Conservation (phyloP, 2,113 vertebrate species). For the Pedionomus torquatus region DNA sequence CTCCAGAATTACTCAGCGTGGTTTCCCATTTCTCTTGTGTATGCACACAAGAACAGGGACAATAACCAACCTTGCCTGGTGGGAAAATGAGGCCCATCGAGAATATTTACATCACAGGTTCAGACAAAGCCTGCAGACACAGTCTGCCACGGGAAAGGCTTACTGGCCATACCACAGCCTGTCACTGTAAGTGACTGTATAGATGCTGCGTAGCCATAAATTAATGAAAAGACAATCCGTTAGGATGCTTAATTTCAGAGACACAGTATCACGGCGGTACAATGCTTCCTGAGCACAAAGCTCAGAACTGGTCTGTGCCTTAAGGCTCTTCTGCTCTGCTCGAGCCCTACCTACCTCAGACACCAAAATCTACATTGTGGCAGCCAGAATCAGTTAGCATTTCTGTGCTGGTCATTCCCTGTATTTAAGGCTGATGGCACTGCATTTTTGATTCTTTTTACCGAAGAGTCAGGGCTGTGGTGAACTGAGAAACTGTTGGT, state of each 20-base stretch:
- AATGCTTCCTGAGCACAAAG: constrained; percentile 16
- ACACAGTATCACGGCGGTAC: background rate
- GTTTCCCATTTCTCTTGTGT: background rate
- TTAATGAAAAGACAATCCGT: constrained; percentile 22
- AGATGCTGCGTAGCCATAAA: background rate
- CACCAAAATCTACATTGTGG: constrained; percentile 22
- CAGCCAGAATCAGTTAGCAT: background rate
- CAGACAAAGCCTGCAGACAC: background rate
- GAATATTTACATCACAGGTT: background rate
- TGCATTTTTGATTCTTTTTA: background rate
- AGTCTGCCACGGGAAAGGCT: background rate
- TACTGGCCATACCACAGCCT: background rate
- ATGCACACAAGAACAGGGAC: accelerated
- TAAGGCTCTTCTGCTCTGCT: constrained; percentile 27
- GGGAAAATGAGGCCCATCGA: background rate
- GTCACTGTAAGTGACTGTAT: background rate
- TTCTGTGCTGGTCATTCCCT: background rate
- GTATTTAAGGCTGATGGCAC: background rate
- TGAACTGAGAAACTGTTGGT: background rate
- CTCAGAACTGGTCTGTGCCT: background rate
- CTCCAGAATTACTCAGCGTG: background rate
- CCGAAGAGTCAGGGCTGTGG: background rate
- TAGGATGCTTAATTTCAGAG: constrained; percentile 31
- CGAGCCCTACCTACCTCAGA: constrained; percentile 19
- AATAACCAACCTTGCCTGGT: background rate